Evolutionary conservation across 2,888 invertebrate species (phyloP).

Genomic region (Coelopa pilipes): DNA sequence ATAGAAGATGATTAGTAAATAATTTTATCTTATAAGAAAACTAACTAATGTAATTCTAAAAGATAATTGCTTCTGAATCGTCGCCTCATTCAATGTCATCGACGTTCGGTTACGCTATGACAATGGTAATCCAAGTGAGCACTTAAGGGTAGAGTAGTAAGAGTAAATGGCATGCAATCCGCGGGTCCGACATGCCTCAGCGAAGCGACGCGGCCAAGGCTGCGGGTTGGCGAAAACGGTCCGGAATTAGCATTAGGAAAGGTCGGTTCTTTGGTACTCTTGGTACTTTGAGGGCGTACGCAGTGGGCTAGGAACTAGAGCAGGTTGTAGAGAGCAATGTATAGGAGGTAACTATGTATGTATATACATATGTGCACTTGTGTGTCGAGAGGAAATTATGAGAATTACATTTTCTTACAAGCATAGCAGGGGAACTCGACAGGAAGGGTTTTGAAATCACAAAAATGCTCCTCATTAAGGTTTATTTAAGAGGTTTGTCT

Average conservation of each 20-base stretch:
- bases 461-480: no score
- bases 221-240: no score
- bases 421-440: no score
- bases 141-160: not conserved
- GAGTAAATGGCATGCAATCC: not conserved
- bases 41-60: not conserved
- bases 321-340: no score
- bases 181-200: not conserved
- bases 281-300: no score
- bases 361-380: no score
- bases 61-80: not conserved
- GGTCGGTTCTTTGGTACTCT: not conserved
- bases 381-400: no score
- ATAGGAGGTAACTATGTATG: no score
- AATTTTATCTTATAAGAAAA: conserved; percentile 1
- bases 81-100: conserved; percentile 12
- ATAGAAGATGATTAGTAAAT: conserved; percentile 11
- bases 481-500: no score
- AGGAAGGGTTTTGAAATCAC: no score
- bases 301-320: no score
- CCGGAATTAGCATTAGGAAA: not conserved
- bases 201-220: not conserved
- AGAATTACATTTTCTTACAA: no score
- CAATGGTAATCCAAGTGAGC: conserved; percentile 63
- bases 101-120: conserved; percentile 53